These are phyloP conservation scores for Corbicula japonica DNA, from an alignment of 2,888 invertebrate species.

Conservation along the genomic window DNA sequence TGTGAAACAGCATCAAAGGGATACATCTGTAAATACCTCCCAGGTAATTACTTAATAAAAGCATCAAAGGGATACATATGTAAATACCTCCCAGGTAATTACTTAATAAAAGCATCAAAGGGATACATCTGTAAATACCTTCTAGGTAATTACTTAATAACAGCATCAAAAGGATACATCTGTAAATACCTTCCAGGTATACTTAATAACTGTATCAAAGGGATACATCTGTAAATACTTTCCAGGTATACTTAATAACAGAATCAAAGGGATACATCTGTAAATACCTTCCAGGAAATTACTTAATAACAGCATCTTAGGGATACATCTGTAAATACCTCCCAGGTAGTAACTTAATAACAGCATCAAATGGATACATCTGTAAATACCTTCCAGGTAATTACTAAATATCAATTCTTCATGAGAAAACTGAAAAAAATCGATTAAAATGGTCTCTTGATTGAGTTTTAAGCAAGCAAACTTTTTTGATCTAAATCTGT, in stretches of 20 bases:
- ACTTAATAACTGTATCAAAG: neutral
- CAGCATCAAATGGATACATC: constrained; percentile 4
- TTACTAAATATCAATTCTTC: too few relatives aligned
- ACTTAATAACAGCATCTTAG: neutral
- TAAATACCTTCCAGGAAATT: neutral
- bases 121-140: neutral
- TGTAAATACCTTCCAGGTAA: constrained; percentile 16
- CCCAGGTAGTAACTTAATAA: too few relatives aligned
- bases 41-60: constrained; percentile 9
- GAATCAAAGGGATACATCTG: neutral
- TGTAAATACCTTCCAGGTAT: neutral
- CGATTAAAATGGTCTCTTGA: too few relatives aligned
- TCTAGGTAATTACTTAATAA: neutral
- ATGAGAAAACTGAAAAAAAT: too few relatives aligned
- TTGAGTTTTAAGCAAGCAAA: too few relatives aligned
- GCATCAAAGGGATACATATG: constrained; percentile 16
- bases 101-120: neutral
- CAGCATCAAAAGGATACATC: neutral
- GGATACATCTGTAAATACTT: neutral
- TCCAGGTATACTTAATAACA: neutral
- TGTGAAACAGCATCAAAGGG: constrained; percentile 3
- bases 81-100: neutral
- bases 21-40: constrained; percentile 16
- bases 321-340: too few relatives aligned
- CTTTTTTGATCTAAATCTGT: too few relatives aligned